Percentiles rank a stretch among this genome's conserved stretches.
Evolutionary conservation across 2,113 vertebrate genomes (phyloP).

Genomic region (Balaeniceps rex): DNA sequence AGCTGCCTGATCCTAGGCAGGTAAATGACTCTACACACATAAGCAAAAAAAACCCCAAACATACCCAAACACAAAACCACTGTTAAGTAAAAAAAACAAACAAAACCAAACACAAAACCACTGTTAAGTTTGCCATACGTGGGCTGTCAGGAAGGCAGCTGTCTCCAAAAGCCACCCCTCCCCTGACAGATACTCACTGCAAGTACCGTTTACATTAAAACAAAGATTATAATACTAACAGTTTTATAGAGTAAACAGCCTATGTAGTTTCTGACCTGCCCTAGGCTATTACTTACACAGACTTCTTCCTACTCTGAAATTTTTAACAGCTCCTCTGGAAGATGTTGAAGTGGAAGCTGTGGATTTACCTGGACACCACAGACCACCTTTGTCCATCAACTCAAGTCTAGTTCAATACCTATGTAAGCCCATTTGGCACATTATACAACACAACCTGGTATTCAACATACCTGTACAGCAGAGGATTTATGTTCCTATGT

Average conservation of each 20-base stretch:
- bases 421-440: background rate
- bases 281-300: background rate
- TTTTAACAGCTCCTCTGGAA: background rate
- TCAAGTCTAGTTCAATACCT: background rate
- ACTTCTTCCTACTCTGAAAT: background rate
- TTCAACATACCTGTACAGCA: background rate
- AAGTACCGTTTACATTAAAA: background rate
- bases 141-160: background rate
- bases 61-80: too few relatives aligned
- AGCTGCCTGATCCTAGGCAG: background rate
- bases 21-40: rapidly evolving
- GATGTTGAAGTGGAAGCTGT: background rate
- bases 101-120: background rate
- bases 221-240: background rate
- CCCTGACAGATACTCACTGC: background rate
- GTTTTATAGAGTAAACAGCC: background rate
- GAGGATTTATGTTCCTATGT: background rate
- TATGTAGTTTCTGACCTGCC: background rate
- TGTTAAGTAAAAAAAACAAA: background rate
- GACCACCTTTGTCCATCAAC: background rate
- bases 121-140: too few relatives aligned
- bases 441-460: background rate
- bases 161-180: background rate
- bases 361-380: background rate
- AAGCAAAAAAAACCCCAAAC: background rate